These are phyloP conservation scores for human DNA, from an alignment of 2,113 vertebrate genomes.

Conservation along the genomic window GRCh38 chr3:150041001-150041500, in stretches of 20 bases:
- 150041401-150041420: background rate
- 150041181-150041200: background rate
- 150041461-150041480: background rate
- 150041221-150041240: background rate
- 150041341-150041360: background rate
- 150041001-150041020: background rate
- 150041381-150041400: background rate
- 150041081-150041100: background rate
- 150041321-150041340: background rate
- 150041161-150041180: background rate
- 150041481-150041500: background rate
- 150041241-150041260: background rate
- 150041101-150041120: background rate
- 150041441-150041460: background rate
- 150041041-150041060: background rate
- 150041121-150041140: background rate
- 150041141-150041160: background rate
- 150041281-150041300: background rate
- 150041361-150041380: background rate
- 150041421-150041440: background rate
- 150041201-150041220: background rate
- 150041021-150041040: background rate
- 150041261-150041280: background rate
- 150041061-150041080: background rate
- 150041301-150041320: background rate